Evolutionary conservation across 2,888 invertebrate genomes (phyloP).

Genomic region (Scaptomyza parva): DNA sequence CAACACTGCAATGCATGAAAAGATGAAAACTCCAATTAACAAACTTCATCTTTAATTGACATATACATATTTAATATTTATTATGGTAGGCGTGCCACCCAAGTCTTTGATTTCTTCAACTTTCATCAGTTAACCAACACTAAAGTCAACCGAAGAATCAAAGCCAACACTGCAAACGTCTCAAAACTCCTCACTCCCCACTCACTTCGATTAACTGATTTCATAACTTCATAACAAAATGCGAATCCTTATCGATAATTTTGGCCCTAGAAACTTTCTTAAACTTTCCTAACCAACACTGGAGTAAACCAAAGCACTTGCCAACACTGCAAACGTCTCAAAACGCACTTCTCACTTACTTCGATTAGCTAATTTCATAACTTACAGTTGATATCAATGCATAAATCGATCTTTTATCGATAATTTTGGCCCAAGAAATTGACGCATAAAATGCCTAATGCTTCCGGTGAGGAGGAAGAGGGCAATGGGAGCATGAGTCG

Average conservation of each 20-base stretch:
- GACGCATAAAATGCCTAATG: constrained; percentile 53
- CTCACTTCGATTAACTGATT: neutral
- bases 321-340: constrained; percentile 7
- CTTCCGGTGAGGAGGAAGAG: constrained; percentile 16
- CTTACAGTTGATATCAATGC: constrained; percentile 19
- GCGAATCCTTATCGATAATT: constrained; percentile 42
- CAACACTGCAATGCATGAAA: neutral
- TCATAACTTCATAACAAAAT: constrained; percentile 1
- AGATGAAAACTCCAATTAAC: neutral
- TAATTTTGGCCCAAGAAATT: constrained; percentile 41
- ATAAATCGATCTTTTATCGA: constrained; percentile 39
- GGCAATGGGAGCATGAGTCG: no score
- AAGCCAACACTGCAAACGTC: constrained; percentile 9
- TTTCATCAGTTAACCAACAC: no score
- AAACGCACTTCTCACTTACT: neutral
- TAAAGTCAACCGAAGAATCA: no score
- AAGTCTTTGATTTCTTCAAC: no score
- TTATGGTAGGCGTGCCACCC: no score
- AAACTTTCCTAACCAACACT: neutral
- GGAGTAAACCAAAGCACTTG: neutral
- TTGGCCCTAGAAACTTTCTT: constrained; percentile 25
- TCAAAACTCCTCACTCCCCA: neutral
- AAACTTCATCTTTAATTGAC: no score
- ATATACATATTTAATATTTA: no score
- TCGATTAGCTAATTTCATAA: neutral